Evolutionary conservation across 2,888 invertebrate genomes (phyloP).

Genomic region (Dolichopus griseipennis): DNA sequence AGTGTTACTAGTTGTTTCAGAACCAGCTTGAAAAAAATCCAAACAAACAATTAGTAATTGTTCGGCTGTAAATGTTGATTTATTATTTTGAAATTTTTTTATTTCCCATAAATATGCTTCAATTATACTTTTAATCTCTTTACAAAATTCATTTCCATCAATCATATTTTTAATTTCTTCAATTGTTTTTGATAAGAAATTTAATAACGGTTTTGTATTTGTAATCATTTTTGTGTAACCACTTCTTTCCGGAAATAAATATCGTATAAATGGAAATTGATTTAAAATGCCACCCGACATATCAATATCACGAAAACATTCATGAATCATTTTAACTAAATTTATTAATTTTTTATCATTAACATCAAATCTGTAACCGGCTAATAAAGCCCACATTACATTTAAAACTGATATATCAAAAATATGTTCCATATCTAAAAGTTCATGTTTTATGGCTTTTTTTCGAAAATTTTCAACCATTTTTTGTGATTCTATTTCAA

Average conservation of each 20-base stretch:
- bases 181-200: constrained; percentile 50
- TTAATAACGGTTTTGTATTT: constrained; percentile 48
- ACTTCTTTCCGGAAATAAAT: constrained; percentile 52
- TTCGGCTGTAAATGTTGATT: constrained; percentile 44
- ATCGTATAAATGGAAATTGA: constrained; percentile 58
- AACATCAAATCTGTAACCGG: constrained; percentile 52
- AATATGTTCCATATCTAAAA: constrained; percentile 46
- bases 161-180: constrained; percentile 38
- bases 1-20: constrained; percentile 49
- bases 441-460: constrained; percentile 27
- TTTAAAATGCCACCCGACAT: constrained; percentile 61
- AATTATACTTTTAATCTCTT: constrained; percentile 39
- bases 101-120: constrained; percentile 50
- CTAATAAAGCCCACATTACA: constrained; percentile 60
- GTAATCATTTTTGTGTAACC: constrained; percentile 52
- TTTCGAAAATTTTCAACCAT: constrained; percentile 45
- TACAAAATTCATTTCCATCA: constrained; percentile 26
- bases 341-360: constrained; percentile 49
- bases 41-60: constrained; percentile 50
- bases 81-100: constrained; percentile 36
- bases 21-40: constrained; percentile 55
- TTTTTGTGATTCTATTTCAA: constrained; percentile 49
- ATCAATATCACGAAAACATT: constrained; percentile 54
- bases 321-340: constrained; percentile 52
- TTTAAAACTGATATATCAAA: constrained; percentile 59